Evolutionary conservation across 2,888 invertebrate genomes (phyloP), one percentile per base, ranked within the genome.

Genomic region (Drosophila paranaensis): DNA sequence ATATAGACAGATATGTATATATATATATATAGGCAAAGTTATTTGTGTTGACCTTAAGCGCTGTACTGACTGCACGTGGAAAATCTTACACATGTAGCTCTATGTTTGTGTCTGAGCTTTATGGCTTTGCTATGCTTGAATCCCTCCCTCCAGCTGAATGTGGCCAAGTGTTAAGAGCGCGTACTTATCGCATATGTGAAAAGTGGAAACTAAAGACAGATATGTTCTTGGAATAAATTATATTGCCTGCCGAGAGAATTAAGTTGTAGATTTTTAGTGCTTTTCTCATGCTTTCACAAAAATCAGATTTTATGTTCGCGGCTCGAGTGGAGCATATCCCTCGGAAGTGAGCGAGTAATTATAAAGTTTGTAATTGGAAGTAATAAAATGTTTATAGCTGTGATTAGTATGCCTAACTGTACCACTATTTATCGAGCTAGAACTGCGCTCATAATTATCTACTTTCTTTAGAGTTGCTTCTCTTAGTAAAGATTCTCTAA

Each of bases 21-120:
- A 50, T 40, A 11, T 60, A 46, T 54, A 60, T 58, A 58, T 62
- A 66, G 64, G 45, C 57, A 65, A 74, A 77, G 79, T 66, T 79
- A 74, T 77, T 79, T 77, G 79, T 77, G 77, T 79, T 79, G 77
- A 77, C 77, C 77, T 77, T 77, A 79, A 42, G 51, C 62, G 40
- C 62, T 62, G 57, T 54, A 45, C 50, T 48, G 73, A 54, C 53
- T 79, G 77, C 77, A 77, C 77, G 77, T 77, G 77, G 71, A 77
- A 61, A 57, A 54, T 63, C 56, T 61, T 60, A 57, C 42, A 74
- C 56, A 61, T 37, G 27, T 77, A 60, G 45, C 40, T 55, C 33
- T 50, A 45, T 62, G 33, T 46, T 40, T 57, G 42, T 53, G 43
- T 39, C 39, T 51, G 9, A 39, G 69, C 63, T 70, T 60, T 55